These are phyloP conservation scores for Arrhopalites spinosus DNA, from an alignment of 2,888 invertebrate species.

Conservation along the genomic window DNA sequence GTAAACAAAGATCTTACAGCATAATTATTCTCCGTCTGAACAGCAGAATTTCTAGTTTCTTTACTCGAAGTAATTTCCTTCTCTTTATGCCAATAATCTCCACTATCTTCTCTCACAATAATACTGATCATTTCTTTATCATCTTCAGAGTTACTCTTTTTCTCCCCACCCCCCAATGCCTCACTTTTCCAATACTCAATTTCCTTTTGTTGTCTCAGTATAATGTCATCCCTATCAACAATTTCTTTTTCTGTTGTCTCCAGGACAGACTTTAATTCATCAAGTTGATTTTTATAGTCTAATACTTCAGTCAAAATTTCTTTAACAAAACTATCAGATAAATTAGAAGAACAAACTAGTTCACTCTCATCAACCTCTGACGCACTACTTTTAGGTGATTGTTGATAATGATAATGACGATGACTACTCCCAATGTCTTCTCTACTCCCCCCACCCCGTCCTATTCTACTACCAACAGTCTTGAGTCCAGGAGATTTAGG, in stretches of 20 bases:
- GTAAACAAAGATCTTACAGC: constrained; percentile 34
- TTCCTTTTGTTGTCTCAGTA: constrained; percentile 44
- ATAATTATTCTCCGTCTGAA: constrained; percentile 50
- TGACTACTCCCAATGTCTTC: too few species aligned
- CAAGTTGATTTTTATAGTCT: constrained; percentile 39
- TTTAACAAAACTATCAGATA: constrained; percentile 25
- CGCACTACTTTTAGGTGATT: too few species aligned
- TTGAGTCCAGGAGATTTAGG: neutral
- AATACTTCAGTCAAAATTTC: constrained; percentile 41
- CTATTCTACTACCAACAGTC: neutral
- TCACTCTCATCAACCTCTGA: neutral
- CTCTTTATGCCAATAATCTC: constrained; percentile 22
- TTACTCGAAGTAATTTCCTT: constrained; percentile 15
- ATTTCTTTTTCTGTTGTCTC: constrained; percentile 41
- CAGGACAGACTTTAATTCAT: constrained; percentile 40
- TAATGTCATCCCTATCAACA: constrained; percentile 48
- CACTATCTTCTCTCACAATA: neutral
- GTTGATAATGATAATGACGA: too few species aligned
- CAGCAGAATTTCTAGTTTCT: constrained; percentile 45
- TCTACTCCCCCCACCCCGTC: too few species aligned
- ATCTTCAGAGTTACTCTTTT: neutral
- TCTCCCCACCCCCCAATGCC: neutral
- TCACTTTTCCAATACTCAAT: constrained; percentile 42
- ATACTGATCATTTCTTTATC: constrained; percentile 9
- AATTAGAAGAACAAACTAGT: neutral